These are phyloP conservation scores for Kradibia gibbosae DNA, from an alignment of 1,140 invertebrate genomes.

Conservation along the genomic window DNA sequence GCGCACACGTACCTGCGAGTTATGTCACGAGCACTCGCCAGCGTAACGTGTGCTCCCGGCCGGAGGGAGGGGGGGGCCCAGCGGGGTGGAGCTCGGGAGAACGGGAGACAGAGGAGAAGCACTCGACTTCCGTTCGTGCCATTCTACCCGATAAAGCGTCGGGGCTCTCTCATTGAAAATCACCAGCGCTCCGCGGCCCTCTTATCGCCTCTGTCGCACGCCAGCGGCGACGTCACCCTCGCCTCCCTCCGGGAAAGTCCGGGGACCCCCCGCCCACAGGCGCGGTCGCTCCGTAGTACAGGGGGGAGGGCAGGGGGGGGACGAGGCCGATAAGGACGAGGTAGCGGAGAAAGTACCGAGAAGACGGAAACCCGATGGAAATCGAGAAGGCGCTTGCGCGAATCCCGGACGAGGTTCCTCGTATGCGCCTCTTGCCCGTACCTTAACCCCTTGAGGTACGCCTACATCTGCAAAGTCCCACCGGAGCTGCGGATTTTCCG, in stretches of 20 bases:
- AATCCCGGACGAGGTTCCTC: background rate
- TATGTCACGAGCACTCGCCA: constrained; percentile 28
- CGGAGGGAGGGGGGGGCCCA: background rate
- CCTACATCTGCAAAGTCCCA: too few species aligned
- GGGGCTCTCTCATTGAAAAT: constrained; percentile 32
- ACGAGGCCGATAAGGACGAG: background rate
- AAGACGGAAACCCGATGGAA: background rate
- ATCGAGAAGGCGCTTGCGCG: constrained; percentile 18
- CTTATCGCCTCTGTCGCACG: constrained; percentile 21
- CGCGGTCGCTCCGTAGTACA: background rate
- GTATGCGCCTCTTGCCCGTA: background rate
- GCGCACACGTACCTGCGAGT: background rate
- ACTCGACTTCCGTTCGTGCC: constrained; percentile 31
- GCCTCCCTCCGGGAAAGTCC: too few species aligned
- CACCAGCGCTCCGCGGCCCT: background rate
- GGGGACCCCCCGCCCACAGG: too few species aligned
- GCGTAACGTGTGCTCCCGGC: background rate
- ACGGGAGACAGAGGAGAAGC: background rate
- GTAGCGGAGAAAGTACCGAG: background rate
- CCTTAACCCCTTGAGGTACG: background rate
- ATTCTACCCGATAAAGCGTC: constrained; percentile 11
- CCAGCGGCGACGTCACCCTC: background rate
- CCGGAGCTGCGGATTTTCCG: background rate
- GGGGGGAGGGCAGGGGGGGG: too few species aligned
- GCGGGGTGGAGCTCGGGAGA: background rate